These are phyloP conservation scores for Phenganax marumi DNA, from an alignment of 92 coral and sea anemone species.

Conservation along the genomic window DNA sequence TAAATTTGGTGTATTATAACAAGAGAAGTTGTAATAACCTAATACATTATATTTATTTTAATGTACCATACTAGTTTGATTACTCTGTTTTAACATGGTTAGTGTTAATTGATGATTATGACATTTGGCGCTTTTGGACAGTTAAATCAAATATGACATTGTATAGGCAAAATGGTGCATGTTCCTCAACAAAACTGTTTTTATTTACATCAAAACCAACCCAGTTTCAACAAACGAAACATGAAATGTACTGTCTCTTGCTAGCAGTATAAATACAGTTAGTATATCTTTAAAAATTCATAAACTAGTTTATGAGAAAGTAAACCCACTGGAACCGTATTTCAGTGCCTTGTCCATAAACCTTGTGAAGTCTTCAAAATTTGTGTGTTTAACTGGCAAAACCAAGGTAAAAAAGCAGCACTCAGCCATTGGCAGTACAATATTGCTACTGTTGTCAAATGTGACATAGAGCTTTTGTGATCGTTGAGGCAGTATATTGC, in stretches of 20 bases:
- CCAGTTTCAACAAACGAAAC: not conserved
- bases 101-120: too few species aligned
- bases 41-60: too few species aligned
- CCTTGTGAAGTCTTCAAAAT: not conserved
- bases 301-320: not conserved
- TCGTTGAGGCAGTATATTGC: constrained; percentile 3
- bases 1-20: too few species aligned
- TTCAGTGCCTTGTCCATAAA: constrained; percentile 18
- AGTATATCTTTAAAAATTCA: too few species aligned
- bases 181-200: not conserved
- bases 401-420: constrained; percentile 3
- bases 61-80: too few species aligned
- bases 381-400: constrained; percentile 1
- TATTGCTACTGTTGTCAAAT: not conserved
- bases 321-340: constrained; percentile 13
- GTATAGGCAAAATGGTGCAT: too few species aligned
- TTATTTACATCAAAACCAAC: not conserved
- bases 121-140: too few species aligned
- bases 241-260: too few species aligned
- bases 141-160: too few species aligned
- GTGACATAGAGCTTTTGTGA: not conserved
- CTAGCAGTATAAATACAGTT: too few species aligned
- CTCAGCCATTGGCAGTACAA: constrained; percentile 12
- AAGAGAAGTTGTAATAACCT: too few species aligned
- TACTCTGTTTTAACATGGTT: too few species aligned